Evolutionary conservation across 2,113 vertebrate species (phyloP), one percentile per base, ranked within the genome.

Genomic region (Tricholaema leucomelas): DNA sequence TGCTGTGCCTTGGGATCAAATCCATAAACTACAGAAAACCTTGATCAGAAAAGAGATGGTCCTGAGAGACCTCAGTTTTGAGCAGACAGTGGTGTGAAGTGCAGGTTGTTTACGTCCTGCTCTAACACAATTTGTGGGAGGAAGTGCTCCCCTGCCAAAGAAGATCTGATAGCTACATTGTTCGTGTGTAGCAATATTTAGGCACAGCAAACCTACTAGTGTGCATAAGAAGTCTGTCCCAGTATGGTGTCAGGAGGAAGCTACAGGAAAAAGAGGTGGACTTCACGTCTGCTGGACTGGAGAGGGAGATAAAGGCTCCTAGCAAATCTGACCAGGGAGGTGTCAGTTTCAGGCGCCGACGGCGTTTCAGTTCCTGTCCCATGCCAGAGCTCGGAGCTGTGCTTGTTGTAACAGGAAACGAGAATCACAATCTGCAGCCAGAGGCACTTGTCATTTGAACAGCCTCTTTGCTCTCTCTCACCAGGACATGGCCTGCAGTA

Each of bases 61-160:
- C 67, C 65, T 46, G n/a, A 5, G 40, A 55, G 86, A 15, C 19
- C 42, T 59, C 21, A 8, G n/a, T 76, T 88, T 14, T 52, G 69
- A 70, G 82, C 67, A 84, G 60, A 30, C 28, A 87, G 65, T 2
- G 24, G n/a, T 12, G 40, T 1, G 31, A 85, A 17, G 3, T 10
- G 46, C 67, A 16, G 5, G 40, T 21, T 91, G 93, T 84, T 91
- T 80, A 30, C 27, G 18, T 64, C 86, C 55, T 30, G 52, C 77
- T 85, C 38, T 36, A 69, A 73, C 60, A n/a, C 24, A 0, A 10
- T 0, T 74, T 1, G 3, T 58, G 79, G 87, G 58, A 96, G 89
- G 92, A 96, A 95, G 75, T 58, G 85, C 72, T 64, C 38, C 25
- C 5, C 78, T 87, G 88, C 85, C 87, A 82, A 69, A 69, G 81